Base-by-base conservation (phyloP, 2,797 vertebrate genomes). In the Eutrigla gurnardus region DNA sequence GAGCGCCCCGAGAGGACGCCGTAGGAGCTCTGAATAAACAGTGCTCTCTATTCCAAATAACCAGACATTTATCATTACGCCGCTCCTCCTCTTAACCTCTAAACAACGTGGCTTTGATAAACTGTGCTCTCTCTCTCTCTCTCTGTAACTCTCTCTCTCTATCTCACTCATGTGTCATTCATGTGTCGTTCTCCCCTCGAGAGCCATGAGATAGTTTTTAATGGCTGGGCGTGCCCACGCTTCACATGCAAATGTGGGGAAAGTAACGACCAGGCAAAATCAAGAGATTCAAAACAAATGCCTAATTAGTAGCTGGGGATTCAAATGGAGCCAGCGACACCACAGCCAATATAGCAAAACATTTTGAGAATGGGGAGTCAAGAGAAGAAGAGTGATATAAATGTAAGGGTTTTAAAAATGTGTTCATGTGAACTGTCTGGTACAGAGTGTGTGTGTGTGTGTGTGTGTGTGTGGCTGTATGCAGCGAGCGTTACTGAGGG, bases 301-400 rank as follows among this genome's bases (percentile, higher is more conserved):
- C 59, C 73, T 93, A 93, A 93, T 93, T 93, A 93, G 86, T 89
- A 91, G 84, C 83, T 88, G 60, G 82, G 83, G 86, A 86, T 85
- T 87, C 73, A 75, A 87, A 89, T 80, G 74, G 80, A 86, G 83
- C 86, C 83, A 86, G 68, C 42, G 62, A 81, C 74, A 78, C 86
- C 85, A 73, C 80, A 81, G 77, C 66, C 73, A 74, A 85, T 81
- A 82, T 69, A 81, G 78, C 80, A 88, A 88, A 84, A 71, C 79
- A 54, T 82, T 87, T 78, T 78, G 59, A 77, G 49, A 80, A 64
- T 50, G 69, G 55, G 75, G 83, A 84, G 80, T 71, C 2, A 8
- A 61, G 72, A 64, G 72, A 73, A 49, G 61, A 70, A 72, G 80
- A 65, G 82, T 67, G 81, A 80, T 81, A 75, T 71, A 86, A 90